Evolutionary conservation across 2,113 vertebrate species (phyloP), one percentile per base, ranked within the genome.

Genomic region (Anhinga anhinga): DNA sequence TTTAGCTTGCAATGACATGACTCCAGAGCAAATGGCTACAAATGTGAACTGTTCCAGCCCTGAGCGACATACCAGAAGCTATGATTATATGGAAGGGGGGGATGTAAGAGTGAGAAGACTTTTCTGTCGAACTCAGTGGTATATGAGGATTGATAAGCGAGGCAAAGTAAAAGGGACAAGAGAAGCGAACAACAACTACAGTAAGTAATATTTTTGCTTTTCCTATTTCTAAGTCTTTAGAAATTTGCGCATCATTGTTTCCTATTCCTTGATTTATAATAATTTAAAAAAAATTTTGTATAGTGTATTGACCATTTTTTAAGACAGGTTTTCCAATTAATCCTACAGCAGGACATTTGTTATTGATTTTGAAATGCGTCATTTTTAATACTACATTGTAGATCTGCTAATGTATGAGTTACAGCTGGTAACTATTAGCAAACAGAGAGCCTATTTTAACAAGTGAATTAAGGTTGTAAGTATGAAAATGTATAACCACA

Each of bases 31-130:
- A 99, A 99, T 99, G 97, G 98, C 99, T 91, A 98, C 98, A 98
- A 99, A 98, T 97, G 99, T 98, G 98, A 99, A 99, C 99, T 99
- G 99, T 97, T 99, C 99, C 97, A 99, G 98, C 98, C 99, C 99
- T 15, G 99, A 99, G 97, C 98, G 99, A 94, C 99, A 99, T 95
- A 99, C 99, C 91, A 99, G 99, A 97, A 99, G 99, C 98, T 99
- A 99, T 93, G 99, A 99, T 98, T 99, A 99, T 98, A 99, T 99
- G 99, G 99, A 99, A 98, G 99, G 99, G 96, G 99, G 99, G 95
- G 99, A 99, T 97, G 99, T 99, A 97, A 98, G 99, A 96, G 99
- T 99, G 84, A 99, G 99, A 95, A 99, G 99, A 98, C 99, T 99
- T 96, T 99, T 99, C 98, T 99, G 99, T 97, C 98, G 99, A 97